Percentiles rank a stretch among this genome's conserved stretches.
These are phyloP conservation scores for Ceryle rudis DNA, from an alignment of 2,797 vertebrate genomes.

Conservation along the genomic window DNA sequence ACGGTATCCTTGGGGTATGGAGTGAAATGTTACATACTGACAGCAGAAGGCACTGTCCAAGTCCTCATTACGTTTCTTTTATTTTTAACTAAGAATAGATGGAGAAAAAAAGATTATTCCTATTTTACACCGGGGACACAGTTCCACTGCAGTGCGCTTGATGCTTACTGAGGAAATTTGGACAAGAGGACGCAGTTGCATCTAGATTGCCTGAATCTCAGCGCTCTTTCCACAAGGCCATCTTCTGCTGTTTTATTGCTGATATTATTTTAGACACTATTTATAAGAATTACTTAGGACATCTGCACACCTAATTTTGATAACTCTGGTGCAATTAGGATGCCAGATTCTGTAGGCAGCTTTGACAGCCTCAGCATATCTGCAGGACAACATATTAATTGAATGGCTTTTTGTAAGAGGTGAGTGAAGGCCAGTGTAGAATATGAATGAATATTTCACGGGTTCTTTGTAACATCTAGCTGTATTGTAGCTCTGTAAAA, in stretches of 20 bases:
- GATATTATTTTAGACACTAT: background rate
- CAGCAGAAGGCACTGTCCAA: background rate
- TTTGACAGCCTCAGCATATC: background rate
- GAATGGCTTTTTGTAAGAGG: background rate
- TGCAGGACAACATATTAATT: background rate
- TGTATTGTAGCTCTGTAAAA: background rate
- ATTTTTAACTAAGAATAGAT: background rate
- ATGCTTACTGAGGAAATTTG: background rate
- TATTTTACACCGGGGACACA: rapidly evolving
- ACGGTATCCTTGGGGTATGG: background rate
- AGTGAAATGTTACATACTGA: background rate
- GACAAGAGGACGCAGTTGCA: background rate
- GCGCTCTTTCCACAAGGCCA: background rate
- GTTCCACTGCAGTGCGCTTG: background rate
- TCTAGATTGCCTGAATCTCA: background rate
- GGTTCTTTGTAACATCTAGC: background rate
- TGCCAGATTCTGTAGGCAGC: background rate
- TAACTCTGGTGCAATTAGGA: background rate
- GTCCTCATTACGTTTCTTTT: background rate
- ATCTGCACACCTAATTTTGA: background rate
- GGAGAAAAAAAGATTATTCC: background rate
- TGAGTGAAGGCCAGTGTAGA: background rate
- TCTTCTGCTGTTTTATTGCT: background rate
- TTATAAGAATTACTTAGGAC: background rate
- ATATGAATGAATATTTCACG: background rate